Evolutionary conservation across 2,888 invertebrate species (phyloP), one percentile per base, ranked within the genome.

Genomic region (Cheilosia vulpina): DNA sequence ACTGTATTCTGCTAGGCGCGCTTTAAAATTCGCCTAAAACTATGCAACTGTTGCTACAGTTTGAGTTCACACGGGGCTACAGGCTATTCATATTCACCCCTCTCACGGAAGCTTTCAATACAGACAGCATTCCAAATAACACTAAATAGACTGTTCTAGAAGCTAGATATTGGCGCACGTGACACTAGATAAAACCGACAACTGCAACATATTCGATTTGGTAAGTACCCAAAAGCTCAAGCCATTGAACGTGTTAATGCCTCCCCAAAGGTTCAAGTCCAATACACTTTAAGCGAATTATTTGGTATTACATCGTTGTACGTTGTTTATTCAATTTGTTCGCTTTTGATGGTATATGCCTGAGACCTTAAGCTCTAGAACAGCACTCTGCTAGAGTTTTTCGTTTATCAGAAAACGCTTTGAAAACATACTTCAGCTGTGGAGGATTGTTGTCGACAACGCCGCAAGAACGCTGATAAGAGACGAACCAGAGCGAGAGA

Each of bases 231-330:
- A 73, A 73, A 73, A 63, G 63, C 75, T 75, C 3, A 19, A 38
- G 15, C n/a, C 6, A 11, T 50, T 34, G 11, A 52, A 24, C 13
- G 4, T 27, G 31, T n/a, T 75, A 63, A 73, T 73, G n/a, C 38
- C 38, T 13, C 62, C 52, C 45, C 38, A 55, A 57, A 57, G 57
- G 45, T 17, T 34, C 34, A 5, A 52, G 19, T 38, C 11, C 13
- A 38, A 45, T 24, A 52, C 76, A 76, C 31, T 75, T 53, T 24
- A n/a, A 68, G 62, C 43, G 66, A 31, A 77, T 77, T 69, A 69
- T 34, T 62, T 68, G 76, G 76, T 60, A 76, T 76, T 76, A 76
- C n/a, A 60, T 13, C 17, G 53, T 77, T 55, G 15, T 31, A 53
- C 21, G 34, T 62, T 45, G 24, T 62, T 45, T 60, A 41, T 41